These are phyloP conservation scores for Xanthorhoe designata DNA, from an alignment of 2,888 invertebrate genomes.

Conservation along the genomic window DNA sequence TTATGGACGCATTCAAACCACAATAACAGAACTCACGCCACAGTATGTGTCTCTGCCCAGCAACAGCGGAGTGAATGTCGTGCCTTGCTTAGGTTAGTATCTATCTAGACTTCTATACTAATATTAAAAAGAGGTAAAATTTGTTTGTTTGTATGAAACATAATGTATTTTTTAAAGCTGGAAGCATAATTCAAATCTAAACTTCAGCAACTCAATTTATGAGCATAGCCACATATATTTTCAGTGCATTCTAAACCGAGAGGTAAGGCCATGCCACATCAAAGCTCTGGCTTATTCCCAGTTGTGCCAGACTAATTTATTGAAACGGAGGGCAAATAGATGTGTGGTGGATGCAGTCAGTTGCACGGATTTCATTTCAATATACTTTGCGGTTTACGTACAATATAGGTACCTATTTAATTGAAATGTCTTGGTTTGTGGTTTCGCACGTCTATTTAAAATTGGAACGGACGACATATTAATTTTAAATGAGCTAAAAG, in stretches of 20 bases:
- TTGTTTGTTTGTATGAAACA: too few species aligned
- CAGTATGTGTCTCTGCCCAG: too few species aligned
- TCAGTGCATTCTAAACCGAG: conserved; percentile 1
- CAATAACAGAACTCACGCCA: too few species aligned
- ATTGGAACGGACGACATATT: too few species aligned
- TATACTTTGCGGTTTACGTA: conserved; percentile 10
- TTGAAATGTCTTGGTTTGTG: neutral
- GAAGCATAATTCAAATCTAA: neutral
- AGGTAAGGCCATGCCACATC: conserved; percentile 21
- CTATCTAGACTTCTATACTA: too few species aligned
- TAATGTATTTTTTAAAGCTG: too few species aligned
- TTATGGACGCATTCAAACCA: too few species aligned
- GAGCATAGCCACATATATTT: neutral
- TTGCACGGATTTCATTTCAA: conserved; percentile 24
- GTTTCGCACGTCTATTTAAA: too few species aligned
- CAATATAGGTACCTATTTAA: neutral
- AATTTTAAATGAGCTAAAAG: too few species aligned
- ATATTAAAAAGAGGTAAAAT: too few species aligned
- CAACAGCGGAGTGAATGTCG: too few species aligned
- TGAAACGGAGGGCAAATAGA: conserved; percentile 23
- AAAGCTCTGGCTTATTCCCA: conserved; percentile 20
- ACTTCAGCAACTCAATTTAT: neutral
- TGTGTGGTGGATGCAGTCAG: conserved; percentile 23
- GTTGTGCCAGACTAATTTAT: conserved; percentile 26
- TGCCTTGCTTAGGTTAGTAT: too few species aligned